Evolutionary conservation across 1,140 invertebrate genomes (phyloP).

Genomic region (Orchesella cincta): DNA sequence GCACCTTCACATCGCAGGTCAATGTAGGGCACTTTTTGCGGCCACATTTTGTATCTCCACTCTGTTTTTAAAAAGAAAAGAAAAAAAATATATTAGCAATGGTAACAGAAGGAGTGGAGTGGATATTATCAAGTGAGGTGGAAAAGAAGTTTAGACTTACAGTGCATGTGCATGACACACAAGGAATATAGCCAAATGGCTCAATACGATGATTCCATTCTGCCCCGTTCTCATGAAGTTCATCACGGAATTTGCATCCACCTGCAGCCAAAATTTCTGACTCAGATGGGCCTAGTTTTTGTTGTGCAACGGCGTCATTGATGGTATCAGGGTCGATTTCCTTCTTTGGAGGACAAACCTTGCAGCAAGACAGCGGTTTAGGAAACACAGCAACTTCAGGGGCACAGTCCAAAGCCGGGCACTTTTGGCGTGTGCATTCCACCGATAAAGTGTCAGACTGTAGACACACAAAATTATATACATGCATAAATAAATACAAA

Average conservation of each 20-base stretch:
- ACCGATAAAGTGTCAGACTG: conserved; percentile 68
- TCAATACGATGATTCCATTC: conserved; percentile 82
- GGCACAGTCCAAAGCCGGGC: conserved; percentile 71
- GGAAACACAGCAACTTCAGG: conserved; percentile 70
- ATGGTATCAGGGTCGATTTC: conserved; percentile 44
- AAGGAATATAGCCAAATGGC: conserved; percentile 77
- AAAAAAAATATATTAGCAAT: conserved; percentile 25
- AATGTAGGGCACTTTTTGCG: conserved; percentile 70
- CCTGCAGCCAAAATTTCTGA: conserved; percentile 69
- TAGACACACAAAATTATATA: too few species aligned
- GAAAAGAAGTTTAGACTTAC: too few species aligned
- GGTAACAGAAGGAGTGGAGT: conserved; percentile 26
- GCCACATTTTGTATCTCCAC: conserved; percentile 74
- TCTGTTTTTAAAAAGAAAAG: conserved; percentile 60
- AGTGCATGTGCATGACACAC: conserved; percentile 83
- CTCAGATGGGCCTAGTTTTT: conserved; percentile 58
- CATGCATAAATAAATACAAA: conserved; percentile 28
- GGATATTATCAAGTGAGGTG: conserved; percentile 32
- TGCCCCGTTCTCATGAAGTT: conserved; percentile 73
- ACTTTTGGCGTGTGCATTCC: conserved; percentile 71
- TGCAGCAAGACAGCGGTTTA: conserved; percentile 75
- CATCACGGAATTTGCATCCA: conserved; percentile 69
- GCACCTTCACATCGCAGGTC: conserved; percentile 44
- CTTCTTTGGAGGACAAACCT: conserved; percentile 64
- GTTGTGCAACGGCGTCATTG: conserved; percentile 49